Base-by-base conservation (phyloP, 2,113 vertebrate species). In the Rallus limicola region DNA sequence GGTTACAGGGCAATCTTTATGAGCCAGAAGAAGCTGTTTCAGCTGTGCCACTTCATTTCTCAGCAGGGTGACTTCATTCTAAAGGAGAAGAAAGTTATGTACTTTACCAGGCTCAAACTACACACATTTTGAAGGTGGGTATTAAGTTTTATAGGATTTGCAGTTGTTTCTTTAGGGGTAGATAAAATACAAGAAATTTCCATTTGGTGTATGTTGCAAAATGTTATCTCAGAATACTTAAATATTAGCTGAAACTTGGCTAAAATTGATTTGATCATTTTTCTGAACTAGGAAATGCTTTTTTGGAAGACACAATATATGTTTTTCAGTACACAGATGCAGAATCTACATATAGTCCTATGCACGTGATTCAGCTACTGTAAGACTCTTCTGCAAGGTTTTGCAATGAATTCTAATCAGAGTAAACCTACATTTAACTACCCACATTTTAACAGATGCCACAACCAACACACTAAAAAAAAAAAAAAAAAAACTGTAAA, bases 1-100 rank as follows among this genome's bases (percentile, higher is more conserved):
- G 25, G 99, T 99, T 98, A 99, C 99, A 97, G 99, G 99, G 98
- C 99, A 99, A 98, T 99, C 99, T 99, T 99, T 99, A 99, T 99
- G 99, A 99, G 99, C 99, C 98, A 99, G 99, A 97, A 99, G 99
- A 98, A 99, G 99, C 99, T 99, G 99, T 98, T 99, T 99, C 98
- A 99, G 99, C 98, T 99, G 99, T 97, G 99, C 99, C 98, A 99
- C 99, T 99, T 99, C 99, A 98, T 98, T 99, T 98, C 99, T 99
- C 99, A 99, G 99, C 98, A 99, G 99, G 98, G 99, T 99, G 98
- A 99, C 99, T 99, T 99, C 99, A 97, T 97, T 99, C 99, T 99
- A 97, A 96, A 97, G 97, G 97, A 97, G 96, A 97, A 98, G 95
- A 98, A 98, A 98, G 96, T 98, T 97, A 97, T 60, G 42, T 96